These are phyloP conservation scores for Rhagoletis pomonella DNA, from an alignment of 1,140 invertebrate genomes.

Conservation along the genomic window DNA sequence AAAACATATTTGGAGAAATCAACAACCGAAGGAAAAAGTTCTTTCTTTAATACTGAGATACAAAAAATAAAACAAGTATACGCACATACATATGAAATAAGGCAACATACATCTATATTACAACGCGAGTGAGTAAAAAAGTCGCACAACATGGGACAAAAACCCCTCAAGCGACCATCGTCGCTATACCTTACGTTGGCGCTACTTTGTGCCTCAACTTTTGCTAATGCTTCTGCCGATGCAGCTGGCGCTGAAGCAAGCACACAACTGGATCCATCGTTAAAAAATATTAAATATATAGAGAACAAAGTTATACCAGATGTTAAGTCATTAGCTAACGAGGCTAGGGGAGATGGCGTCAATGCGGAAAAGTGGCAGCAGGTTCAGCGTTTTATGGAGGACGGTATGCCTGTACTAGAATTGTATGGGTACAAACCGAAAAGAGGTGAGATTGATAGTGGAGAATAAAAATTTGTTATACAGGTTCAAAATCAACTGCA, in stretches of 20 bases:
- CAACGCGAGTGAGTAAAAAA: constrained; percentile 17
- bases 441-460: constrained; percentile 62
- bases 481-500: no score
- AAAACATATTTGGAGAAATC: constrained; percentile 56
- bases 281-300: constrained; percentile 72
- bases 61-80: background rate
- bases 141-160: background rate
- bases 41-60: background rate
- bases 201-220: background rate
- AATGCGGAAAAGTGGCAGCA: constrained; percentile 72
- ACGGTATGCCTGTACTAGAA: constrained; percentile 71
- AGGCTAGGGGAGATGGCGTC: background rate
- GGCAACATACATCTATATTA: background rate
- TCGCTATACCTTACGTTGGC: background rate
- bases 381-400: constrained; percentile 70
- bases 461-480: no score
- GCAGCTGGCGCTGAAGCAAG: background rate
- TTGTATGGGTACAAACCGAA: constrained; percentile 69
- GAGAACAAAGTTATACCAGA: constrained; percentile 72
- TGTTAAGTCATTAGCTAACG: constrained; percentile 60
- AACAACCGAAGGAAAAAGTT: background rate
- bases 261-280: constrained; percentile 65
- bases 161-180: background rate
- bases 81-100: background rate
- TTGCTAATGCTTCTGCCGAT: background rate